Percentiles rank a stretch among this genome's conserved stretches.
Conservation (phyloP, 2,888 invertebrate species). For the Leptopilina myrica region DNA sequence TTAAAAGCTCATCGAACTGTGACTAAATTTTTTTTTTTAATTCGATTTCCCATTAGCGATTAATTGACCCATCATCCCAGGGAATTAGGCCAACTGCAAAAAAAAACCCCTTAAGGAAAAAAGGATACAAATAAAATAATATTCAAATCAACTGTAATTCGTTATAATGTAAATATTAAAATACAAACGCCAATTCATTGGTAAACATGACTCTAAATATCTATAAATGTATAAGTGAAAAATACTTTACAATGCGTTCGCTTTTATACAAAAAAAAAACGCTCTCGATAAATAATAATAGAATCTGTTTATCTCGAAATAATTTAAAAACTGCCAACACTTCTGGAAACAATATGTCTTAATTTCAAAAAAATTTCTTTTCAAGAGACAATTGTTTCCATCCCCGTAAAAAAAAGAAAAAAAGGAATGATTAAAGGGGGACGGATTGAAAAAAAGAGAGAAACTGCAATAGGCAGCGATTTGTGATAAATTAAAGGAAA, state of each 20-base stretch:
- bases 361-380: neutral
- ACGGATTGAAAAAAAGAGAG: neutral
- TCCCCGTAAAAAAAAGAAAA: neutral
- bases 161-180: constrained; percentile 71
- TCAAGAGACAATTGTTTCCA: constrained; percentile 8
- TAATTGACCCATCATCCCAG: neutral
- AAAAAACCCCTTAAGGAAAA: neutral
- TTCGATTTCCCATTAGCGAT: neutral
- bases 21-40: neutral
- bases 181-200: constrained; percentile 73
- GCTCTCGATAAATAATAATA: neutral
- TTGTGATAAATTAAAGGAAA: constrained; percentile 6
- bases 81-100: neutral
- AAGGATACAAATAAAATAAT: neutral
- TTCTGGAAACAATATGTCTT: constrained; percentile 1
- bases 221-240: constrained; percentile 37
- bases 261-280: constrained; percentile 23
- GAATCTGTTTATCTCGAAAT: neutral
- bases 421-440: neutral
- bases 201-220: constrained; percentile 51
- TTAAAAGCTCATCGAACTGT: constrained; percentile 10
- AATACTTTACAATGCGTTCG: constrained; percentile 47
- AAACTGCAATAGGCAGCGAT: constrained; percentile 22
- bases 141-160: constrained; percentile 37
- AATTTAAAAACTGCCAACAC: constrained; percentile 13